Evolutionary conservation across 2,113 vertebrate genomes (phyloP).

Genomic region (Canis aureus): DNA sequence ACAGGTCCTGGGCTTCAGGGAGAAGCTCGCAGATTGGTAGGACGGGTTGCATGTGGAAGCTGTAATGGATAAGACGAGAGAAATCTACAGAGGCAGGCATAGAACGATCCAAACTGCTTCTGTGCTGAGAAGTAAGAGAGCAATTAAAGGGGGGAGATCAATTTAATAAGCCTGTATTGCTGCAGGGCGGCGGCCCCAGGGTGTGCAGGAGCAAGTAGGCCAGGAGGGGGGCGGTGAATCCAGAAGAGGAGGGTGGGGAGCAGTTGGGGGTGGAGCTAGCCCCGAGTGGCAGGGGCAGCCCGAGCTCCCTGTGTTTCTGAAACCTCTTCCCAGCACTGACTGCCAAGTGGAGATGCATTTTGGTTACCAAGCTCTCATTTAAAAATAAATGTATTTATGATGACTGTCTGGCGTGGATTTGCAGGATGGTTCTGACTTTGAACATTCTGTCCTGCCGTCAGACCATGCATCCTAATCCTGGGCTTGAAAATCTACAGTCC

Average conservation of each 20-base stretch:
- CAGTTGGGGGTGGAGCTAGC: background rate
- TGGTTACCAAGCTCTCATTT: background rate
- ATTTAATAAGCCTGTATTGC: accelerated
- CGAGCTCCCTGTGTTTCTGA: background rate
- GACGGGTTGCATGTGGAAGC: accelerated
- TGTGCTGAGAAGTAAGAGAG: background rate
- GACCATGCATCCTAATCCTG: accelerated
- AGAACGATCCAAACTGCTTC: background rate
- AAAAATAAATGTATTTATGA: no score
- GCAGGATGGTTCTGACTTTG: background rate
- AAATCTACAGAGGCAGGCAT: accelerated
- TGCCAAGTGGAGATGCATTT: background rate
- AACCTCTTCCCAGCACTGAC: accelerated
- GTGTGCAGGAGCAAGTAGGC: no score
- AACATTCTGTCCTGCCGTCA: background rate
- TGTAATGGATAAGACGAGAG: accelerated
- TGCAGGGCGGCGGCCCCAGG: background rate
- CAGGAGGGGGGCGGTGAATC: accelerated
- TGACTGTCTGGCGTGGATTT: accelerated
- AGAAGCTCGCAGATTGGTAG: accelerated
- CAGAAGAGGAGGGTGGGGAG: background rate
- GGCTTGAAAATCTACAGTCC: background rate
- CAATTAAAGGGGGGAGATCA: background rate
- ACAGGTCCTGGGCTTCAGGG: accelerated
- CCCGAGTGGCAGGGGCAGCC: no score